Evolutionary conservation across 2,797 vertebrate genomes (phyloP).

Genomic region (Lates japonicus): DNA sequence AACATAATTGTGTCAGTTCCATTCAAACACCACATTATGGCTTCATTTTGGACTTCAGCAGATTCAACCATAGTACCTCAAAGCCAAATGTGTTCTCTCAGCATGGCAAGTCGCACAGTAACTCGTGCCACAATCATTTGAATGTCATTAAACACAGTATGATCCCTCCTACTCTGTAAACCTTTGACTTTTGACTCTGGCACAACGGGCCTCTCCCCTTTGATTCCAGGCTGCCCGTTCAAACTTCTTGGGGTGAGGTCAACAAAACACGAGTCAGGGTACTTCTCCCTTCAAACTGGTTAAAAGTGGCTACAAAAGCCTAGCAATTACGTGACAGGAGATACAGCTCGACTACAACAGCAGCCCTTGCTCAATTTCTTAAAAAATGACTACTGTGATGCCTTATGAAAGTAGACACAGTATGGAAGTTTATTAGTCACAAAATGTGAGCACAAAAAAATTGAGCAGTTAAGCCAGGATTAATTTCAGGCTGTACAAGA

Average conservation of each 20-base stretch:
- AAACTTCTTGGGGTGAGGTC: not conserved
- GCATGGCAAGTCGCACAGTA: slow-evolving; percentile 34
- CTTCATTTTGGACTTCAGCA: slow-evolving; percentile 49
- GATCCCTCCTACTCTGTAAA: slow-evolving; percentile 18
- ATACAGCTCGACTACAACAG: not conserved
- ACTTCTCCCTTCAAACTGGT: not conserved
- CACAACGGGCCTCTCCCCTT: not conserved
- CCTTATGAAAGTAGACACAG: not conserved
- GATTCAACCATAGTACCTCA: slow-evolving; percentile 39
- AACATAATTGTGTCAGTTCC: slow-evolving; percentile 31
- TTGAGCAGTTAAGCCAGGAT: not conserved
- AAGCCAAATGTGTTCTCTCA: slow-evolving; percentile 44
- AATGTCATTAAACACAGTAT: slow-evolving; percentile 33
- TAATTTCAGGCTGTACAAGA: not conserved
- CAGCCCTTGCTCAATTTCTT: not conserved
- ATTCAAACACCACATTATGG: slow-evolving; percentile 48
- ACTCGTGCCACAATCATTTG: slow-evolving; percentile 28
- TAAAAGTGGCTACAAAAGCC: slow-evolving; percentile 21
- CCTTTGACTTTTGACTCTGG: slow-evolving; percentile 13
- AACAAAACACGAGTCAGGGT: not conserved
- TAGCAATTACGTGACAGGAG: slow-evolving; percentile 8
- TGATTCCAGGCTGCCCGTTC: not conserved
- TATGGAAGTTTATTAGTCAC: not conserved
- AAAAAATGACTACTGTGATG: not conserved
- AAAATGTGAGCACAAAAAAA: slow-evolving; percentile 25